Evolutionary conservation across 92 coral and sea anemone genomes (phyloP), one percentile per base, ranked within the genome.

Genomic region (Parazoanthus atlanticus): DNA sequence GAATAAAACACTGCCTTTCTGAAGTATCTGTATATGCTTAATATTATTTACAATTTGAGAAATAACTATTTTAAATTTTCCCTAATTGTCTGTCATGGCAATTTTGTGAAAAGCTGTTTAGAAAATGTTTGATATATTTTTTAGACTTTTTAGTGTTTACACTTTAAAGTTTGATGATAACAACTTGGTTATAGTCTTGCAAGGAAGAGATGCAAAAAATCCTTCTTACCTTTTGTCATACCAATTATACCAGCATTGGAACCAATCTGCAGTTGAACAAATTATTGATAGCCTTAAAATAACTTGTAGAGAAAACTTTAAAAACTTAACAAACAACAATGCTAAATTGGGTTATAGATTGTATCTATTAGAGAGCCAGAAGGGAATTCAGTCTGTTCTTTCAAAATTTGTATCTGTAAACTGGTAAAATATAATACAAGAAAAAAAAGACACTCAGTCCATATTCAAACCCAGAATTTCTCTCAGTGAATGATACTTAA

Each of bases 201-300:
- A 79, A 12, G 17, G n/a, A 46, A 29, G 6, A 61, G n/a, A 72
- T 23, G 34, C 34, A 46, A 52, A 52, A n/a, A 28, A 6, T 31
- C 0, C 8, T 67, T 75, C 19, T 2, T 86, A 97, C 99, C 99
- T 95, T 97, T 97, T 17, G 99, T 97, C 99, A 97, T 97, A 79
- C 99, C 99, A 91, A 97, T 97, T 40, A 97, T 97, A 56, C 99
- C 99, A 85, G 99, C 99, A 95, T 97, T 97, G 71, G 98, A 94
- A 13, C 99, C 99, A 83, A 96, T 91, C 98, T 94, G 85, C 74
- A 88, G n/a, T 21, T 29, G n/a, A 75, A 85, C 74, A 49, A 40
- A 46, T 32, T 7, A 10, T 43, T 9, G 16, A 19, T 9, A 72
- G 70, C 28, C 26, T 29, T 25, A 70, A 71, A 85, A 25, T 34